Evolutionary conservation across 2,113 vertebrate genomes (phyloP), one percentile per base, ranked within the genome.

Genomic region (Campylorhamphus procurvoides): DNA sequence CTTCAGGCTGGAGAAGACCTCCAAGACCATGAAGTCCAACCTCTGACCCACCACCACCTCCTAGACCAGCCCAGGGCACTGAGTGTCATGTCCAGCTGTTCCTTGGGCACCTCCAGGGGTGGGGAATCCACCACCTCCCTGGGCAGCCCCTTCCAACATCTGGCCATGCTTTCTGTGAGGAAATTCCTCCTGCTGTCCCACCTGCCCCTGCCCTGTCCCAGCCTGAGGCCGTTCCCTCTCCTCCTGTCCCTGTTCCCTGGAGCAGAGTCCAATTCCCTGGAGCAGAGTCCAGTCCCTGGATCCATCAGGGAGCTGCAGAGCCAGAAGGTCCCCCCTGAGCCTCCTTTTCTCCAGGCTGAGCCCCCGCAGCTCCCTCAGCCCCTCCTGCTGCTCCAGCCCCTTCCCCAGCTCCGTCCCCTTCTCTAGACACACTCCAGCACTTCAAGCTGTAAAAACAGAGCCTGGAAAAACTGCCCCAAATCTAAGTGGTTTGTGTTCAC

Each of bases 1-100:
- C 25, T 1, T 46, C 20, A 62, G 53, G 18, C 0, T 37, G 31
- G 29, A 42, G 55, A 47, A 55, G 53, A 42, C 10, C 55, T 62
- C 62, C 47, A 62, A 50, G 46, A 6, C 9, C 68, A 80, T 16
- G 2, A 4, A 23, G 29, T 16, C 28, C 46, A 33, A 11, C 3
- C 29, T 35, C 29, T 42, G 87, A 1, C 14, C 6, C 0, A 27
- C 6, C 14, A 13, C 14, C 29, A 31, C 55, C 14, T 8, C 9
- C 17, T 4, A 18, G 10, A 5, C 7, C 55, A 55, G 29, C 24
- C 24, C 35, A 47, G 71, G 69, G 71, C 47, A 8, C 28, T 10
- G 19, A 47, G 62, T 27, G 62, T 29, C 40, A 63, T 2, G 0
- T 3, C 6, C 56, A 42, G 47, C 0, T 0, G 2, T 4, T 55